Base-by-base conservation (phyloP, 1,140 invertebrate genomes). In the Brachionus rubens region DNA sequence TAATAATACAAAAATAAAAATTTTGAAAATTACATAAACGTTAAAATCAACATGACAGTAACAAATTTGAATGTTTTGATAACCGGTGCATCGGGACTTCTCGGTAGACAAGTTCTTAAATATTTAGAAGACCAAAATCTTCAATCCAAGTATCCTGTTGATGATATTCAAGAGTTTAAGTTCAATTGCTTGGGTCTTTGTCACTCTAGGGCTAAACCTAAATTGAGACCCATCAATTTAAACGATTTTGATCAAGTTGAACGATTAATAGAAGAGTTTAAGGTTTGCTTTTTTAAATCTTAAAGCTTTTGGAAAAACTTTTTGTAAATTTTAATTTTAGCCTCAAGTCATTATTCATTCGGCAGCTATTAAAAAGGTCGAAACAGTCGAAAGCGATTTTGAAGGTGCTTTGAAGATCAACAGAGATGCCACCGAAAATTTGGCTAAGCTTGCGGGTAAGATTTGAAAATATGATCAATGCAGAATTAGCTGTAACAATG, bases 301-400 rank as follows among this genome's bases (percentile, higher is more conserved):
- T 5, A 21, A 24, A 16, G 19, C 14, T 16, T 26, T 10, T 16
- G 2, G 10, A 1, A 16, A 16, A 33, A 30, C 5, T n/a, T 46
- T 62, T 19, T 47, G 16, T 19, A 3, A 50, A 50, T n/a, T 9
- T 76, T n/a, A n/a, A 76, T 77, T 68, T 62, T 79, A 85, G 82
- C 88, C 88, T 26, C 72, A 82, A 59, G 76, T 86, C 19, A 82
- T 88, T 36, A 82, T 88, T 54, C 87, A 88, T 79, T 81, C 82
- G 79, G 88, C 88, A 46, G 88, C 88, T 48, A 83, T 87, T 59
- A 80, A 87, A 56, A 83, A 82, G 62, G 86, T 86, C 9, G 87
- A 88, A 79, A 81, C 82, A 78, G 86, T 88, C 10, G 87, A 88
- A 72, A 83, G 82, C 41, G 78, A 87, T 59, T 82, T 81, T 68